Evolutionary conservation across 2,888 invertebrate genomes (phyloP), one percentile per base, ranked within the genome.

Genomic region (Gonocerus acuteangulatus): DNA sequence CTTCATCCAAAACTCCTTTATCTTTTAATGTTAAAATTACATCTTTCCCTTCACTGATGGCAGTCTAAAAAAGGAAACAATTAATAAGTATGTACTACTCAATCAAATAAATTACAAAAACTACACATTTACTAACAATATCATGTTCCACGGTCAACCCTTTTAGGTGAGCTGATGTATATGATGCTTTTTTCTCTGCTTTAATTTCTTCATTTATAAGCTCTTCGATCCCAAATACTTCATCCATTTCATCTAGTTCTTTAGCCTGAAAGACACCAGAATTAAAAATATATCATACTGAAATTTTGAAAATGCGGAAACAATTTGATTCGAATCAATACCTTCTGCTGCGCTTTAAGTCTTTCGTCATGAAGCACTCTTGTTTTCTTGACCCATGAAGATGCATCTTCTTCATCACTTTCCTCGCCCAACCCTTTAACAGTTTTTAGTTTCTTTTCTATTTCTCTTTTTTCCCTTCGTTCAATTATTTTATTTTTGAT

Each of bases 21-120:
- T 99, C 99, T 72, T 95, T 90, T 56, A 99, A 78, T 1, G 97
- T 99, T 67, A 99, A 79, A 69, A 99, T 86, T 18, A 94, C 83
- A 45, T 86, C 85, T 69, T 82, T 83, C 51, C 93, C 95, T 71
- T 94, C 94, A 13, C 79, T 80, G 68, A 85, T 80, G 23, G 73
- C 76, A 45, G 77, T 77, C 73, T 78, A 61, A 9, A 2, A n/a
- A 45, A 48, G 11, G 13, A 54, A 34, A 45, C 27, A 16, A 19
- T n/a, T 44, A 15, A 44, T 16, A 44, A 16, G 15, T 44, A 44
- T 44, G 13, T 3, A 7, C 6, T 16, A 44, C 6, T 34, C 36
- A n/a, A n/a, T n/a, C n/a, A n/a, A n/a, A 32, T 6, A 32, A 32
- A 32, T 32, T 9, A 32, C 6, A 32, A 32, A 32, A 32, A 9